phyloP scores from a whole-genome alignment of 2,888 invertebrate genomes.

The Tenodera sinensis region DNA sequence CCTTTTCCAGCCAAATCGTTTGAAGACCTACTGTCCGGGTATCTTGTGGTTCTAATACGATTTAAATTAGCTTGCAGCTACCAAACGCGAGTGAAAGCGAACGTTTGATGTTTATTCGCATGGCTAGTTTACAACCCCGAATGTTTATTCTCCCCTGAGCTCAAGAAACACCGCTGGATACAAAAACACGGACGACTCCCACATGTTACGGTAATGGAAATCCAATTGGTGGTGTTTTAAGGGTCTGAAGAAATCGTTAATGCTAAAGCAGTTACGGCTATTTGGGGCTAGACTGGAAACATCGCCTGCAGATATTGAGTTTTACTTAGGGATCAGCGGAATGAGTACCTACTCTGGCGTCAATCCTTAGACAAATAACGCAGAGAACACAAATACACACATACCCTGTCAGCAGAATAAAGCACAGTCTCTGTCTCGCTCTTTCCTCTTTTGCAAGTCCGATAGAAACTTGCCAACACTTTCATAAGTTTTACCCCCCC shows the following conservation, averaged over 20 bases:
- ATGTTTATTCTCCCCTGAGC: too few relatives aligned
- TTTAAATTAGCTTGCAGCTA: too few relatives aligned
- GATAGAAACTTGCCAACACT: neutral
- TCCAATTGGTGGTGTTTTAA: neutral
- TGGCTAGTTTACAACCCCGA: too few relatives aligned
- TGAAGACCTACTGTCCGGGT: too few relatives aligned
- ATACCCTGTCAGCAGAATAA: neutral
- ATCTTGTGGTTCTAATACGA: too few relatives aligned
- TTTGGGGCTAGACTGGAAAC: neutral
- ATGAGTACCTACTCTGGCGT: neutral
- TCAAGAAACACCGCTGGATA: too few relatives aligned
- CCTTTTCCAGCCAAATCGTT: too few relatives aligned
- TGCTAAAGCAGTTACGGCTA: neutral
- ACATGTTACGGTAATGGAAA: neutral
- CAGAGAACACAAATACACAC: neutral
- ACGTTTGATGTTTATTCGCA: too few relatives aligned
- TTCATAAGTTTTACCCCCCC: neutral
- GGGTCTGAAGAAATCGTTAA: neutral
- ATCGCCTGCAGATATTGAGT: neutral
- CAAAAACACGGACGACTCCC: neutral
- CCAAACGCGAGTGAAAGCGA: too few relatives aligned
- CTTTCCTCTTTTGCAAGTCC: neutral
- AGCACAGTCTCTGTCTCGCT: neutral
- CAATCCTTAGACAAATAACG: neutral
- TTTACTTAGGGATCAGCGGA: neutral